These are phyloP conservation scores for Diarsia mendica DNA, from an alignment of 2,888 invertebrate species.

Conservation along the genomic window DNA sequence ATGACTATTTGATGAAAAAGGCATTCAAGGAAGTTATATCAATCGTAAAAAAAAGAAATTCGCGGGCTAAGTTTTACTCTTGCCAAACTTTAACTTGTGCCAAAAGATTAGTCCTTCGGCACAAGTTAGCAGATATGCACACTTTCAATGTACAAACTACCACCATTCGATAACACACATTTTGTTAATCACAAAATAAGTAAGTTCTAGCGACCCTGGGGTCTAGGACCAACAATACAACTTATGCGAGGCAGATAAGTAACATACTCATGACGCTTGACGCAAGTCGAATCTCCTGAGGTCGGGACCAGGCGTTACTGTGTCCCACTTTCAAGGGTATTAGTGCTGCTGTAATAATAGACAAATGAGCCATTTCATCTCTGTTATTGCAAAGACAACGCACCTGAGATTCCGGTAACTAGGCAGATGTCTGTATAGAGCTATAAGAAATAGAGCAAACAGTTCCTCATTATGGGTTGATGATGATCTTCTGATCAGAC, in stretches of 20 bases:
- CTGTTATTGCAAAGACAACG: neutral
- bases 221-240: neutral
- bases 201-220: neutral
- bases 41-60: too few species aligned
- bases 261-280: neutral
- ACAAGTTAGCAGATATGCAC: neutral
- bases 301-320: neutral
- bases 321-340: conserved; percentile 1
- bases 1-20: too few species aligned
- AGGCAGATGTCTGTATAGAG: neutral
- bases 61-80: too few species aligned
- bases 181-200: neutral
- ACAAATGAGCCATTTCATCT: conserved; percentile 4
- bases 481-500: neutral
- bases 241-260: neutral
- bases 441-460: neutral
- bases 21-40: too few species aligned
- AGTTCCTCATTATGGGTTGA: neutral
- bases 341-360: neutral
- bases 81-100: too few species aligned
- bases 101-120: neutral
- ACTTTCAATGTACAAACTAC: neutral
- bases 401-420: neutral
- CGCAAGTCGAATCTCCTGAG: neutral
- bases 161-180: neutral